A percentile compares a stretch with the other conserved stretches of the same genome.
These are phyloP conservation scores for Amaurobius ferox DNA, from an alignment of 2,888 invertebrate species.

Conservation along the genomic window DNA sequence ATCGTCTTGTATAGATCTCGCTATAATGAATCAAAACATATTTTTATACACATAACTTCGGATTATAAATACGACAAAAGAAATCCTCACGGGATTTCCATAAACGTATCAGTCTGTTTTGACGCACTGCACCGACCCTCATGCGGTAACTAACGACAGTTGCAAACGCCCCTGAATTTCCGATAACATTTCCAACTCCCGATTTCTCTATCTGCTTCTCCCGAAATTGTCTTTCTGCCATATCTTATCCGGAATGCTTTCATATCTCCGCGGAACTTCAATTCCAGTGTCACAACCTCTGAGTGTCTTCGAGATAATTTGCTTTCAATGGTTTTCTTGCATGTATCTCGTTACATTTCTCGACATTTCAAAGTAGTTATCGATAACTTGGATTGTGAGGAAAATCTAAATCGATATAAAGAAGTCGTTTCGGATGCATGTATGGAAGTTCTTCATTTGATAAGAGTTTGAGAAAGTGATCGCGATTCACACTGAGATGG, in stretches of 20 bases:
- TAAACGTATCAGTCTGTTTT: neutral
- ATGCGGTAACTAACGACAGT: neutral
- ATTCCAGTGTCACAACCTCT: neutral
- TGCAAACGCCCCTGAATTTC: neutral
- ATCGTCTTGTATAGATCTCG: too few relatives aligned
- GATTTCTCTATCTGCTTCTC: too few relatives aligned
- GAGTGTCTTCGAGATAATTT: neutral
- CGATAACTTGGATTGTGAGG: neutral
- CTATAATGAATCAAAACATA: too few relatives aligned
- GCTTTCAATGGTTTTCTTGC: neutral
- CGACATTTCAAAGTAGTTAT: neutral
- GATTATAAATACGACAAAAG: slow-evolving; percentile 2
- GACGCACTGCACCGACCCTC: neutral
- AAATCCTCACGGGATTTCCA: neutral
- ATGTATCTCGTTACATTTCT: neutral
- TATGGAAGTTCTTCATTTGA: too few relatives aligned
- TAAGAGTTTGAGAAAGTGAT: too few relatives aligned
- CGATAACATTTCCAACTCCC: neutral
- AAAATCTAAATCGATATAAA: neutral
- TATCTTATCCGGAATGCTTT: neutral
- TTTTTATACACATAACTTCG: too few relatives aligned
- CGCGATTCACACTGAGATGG: too few relatives aligned
- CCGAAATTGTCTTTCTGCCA: neutral
- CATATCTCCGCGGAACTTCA: neutral
- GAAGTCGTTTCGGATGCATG: neutral